A percentile compares a stretch with the other conserved stretches of the same genome.
Conservation (phyloP, 1,140 invertebrate genomes). For the Mylabris phalerata region DNA sequence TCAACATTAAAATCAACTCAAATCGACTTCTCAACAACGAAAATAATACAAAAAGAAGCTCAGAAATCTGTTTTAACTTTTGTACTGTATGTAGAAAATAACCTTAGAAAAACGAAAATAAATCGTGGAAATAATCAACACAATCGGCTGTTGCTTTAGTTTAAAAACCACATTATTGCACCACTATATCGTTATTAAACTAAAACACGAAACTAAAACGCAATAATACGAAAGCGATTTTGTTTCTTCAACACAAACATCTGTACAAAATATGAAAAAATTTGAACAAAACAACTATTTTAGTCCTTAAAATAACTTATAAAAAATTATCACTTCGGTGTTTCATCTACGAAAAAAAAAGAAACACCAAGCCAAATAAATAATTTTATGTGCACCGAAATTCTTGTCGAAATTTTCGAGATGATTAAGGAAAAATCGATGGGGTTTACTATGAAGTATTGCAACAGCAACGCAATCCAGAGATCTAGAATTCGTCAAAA, state of each 20-base stretch:
- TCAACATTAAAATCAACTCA: constrained; percentile 21
- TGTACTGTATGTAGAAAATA: constrained; percentile 18
- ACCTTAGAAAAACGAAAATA: constrained; percentile 15
- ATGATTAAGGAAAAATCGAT: too few relatives aligned
- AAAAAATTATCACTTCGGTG: constrained; percentile 31
- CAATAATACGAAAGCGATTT: constrained; percentile 1
- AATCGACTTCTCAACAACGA: background rate
- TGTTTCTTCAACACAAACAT: background rate
- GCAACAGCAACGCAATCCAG: constrained; percentile 1
- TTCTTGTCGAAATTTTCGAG: too few relatives aligned
- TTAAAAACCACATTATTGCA: constrained; percentile 16
- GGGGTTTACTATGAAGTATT: background rate
- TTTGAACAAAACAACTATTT: constrained; percentile 33
- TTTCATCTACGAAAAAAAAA: too few relatives aligned
- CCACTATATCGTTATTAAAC: constrained; percentile 9
- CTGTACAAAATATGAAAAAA: constrained; percentile 8
- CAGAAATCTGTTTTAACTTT: constrained; percentile 12
- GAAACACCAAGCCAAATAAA: too few relatives aligned
- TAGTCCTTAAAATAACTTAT: constrained; percentile 24
- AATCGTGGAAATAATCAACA: constrained; percentile 15
- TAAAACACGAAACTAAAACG: constrained; percentile 15
- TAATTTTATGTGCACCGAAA: too few relatives aligned
- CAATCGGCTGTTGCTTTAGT: constrained; percentile 18
- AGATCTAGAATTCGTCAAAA: background rate
- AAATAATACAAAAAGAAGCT: constrained; percentile 4